Evolutionary conservation across 30 jellyfish, hydroid and myxozoan species (phyloP), one percentile per base, ranked within the genome.

Genomic region (Aurelia sp.): DNA sequence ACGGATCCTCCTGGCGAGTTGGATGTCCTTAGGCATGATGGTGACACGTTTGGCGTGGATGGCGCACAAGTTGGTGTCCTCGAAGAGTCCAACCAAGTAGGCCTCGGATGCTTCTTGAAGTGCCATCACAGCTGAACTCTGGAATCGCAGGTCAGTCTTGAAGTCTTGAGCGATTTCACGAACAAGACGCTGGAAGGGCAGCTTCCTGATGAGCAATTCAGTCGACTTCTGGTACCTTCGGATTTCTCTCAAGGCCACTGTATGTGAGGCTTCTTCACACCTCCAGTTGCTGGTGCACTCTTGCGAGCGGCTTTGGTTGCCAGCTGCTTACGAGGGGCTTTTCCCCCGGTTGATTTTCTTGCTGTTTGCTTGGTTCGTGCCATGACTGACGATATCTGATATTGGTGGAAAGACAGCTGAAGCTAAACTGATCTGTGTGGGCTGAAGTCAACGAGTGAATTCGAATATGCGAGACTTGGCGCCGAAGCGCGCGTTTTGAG

Each of bases 331-430:
- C 98, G 69, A 40, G 98, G 98, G 13, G 98, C 98, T 80, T 91
- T 91, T 11, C 97, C 97, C 66, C 97, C 97, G 22, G 97, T 86
- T 5, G 97, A 84, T 47, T 91, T 91, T 3, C 97, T 62, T 23
- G 97, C 97, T 11, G 97, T 91, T 78, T 91, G 97, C 86, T 91
- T 91, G 21, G 97, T 91, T 19, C 97, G 86, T n/a, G 97, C 97
- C 97, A 91, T 91, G 20, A 20, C 50, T 91, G 20, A 20, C 9
- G 50, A 37, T 37, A 1, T 37, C 33, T 27, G 33, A 27, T 27
- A 1, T 37, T 3, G 50, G 9, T 37, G 50, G 4, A 10, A 7
- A 7, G 50, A 37, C 33, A 7, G 4, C 50, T 37, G 50, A 4
- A n/a, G n/a, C n/a, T n/a, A n/a, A n/a, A 37, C 33, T 37, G 50